Evolutionary conservation across 1,140 invertebrate species (phyloP).

Genomic region (Bradysia coprophila): DNA sequence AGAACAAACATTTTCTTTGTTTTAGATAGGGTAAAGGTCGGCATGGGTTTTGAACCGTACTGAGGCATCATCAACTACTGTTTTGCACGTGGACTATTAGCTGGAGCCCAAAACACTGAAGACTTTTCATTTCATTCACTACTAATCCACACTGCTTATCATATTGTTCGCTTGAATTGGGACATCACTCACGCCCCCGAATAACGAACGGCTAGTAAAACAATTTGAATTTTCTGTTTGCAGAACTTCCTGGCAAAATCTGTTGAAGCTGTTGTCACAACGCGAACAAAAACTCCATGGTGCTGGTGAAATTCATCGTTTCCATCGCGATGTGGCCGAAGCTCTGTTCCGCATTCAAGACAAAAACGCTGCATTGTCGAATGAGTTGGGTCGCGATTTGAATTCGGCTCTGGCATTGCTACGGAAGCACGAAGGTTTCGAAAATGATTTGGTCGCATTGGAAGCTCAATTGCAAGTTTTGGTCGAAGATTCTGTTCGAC

Average conservation of each 20-base stretch:
- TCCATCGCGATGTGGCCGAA: slow-evolving; percentile 91
- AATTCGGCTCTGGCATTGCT: slow-evolving; percentile 71
- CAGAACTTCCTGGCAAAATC: slow-evolving; percentile 57
- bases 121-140: no score
- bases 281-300: slow-evolving; percentile 73
- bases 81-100: no score
- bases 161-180: no score
- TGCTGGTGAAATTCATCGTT: slow-evolving; percentile 89
- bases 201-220: no score
- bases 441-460: slow-evolving; percentile 85
- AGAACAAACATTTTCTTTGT: no score
- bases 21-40: no score
- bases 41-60: no score
- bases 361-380: slow-evolving; percentile 65
- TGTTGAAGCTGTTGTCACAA: slow-evolving; percentile 69
- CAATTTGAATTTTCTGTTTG: neutral
- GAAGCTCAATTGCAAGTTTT: slow-evolving; percentile 84
- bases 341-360: slow-evolving; percentile 77
- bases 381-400: slow-evolving; percentile 70
- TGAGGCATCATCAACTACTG: no score
- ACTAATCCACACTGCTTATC: no score
- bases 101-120: no score
- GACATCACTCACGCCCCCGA: no score
- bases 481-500: slow-evolving; percentile 74
- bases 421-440: slow-evolving; percentile 81